These are phyloP conservation scores for Luehdorfia chinensis DNA, from an alignment of 1,140 invertebrate species.

Conservation along the genomic window DNA sequence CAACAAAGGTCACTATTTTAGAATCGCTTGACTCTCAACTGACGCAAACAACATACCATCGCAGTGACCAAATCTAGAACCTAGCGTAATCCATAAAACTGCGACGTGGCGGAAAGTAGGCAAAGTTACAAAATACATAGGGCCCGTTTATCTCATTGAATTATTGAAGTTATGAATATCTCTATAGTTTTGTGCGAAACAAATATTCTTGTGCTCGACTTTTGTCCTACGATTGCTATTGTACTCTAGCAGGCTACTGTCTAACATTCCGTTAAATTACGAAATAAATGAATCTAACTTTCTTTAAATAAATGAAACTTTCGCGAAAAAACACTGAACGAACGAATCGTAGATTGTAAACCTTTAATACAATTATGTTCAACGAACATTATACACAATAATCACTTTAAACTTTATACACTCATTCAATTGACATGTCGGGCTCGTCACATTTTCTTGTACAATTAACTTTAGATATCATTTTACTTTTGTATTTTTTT, in stretches of 20 bases:
- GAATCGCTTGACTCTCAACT: not conserved
- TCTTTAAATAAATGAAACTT: not conserved
- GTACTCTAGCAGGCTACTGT: conserved; percentile 64
- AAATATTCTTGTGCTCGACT: conserved; percentile 22
- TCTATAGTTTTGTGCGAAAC: conserved; percentile 20
- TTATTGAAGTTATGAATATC: too few species aligned
- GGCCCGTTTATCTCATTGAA: conserved; percentile 13
- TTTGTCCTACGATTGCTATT: conserved; percentile 44
- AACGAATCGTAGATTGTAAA: not conserved
- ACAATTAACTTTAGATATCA: conserved; percentile 59
- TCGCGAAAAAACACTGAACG: not conserved
- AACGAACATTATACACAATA: conserved; percentile 48
- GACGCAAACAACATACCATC: not conserved
- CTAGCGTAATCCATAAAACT: conserved; percentile 16
- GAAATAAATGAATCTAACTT: not conserved
- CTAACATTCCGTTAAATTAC: conserved; percentile 20
- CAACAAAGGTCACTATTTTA: not conserved
- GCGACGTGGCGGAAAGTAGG: not conserved
- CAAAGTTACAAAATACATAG: conserved; percentile 6
- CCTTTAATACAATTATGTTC: not conserved
- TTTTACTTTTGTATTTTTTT: conserved; percentile 36
- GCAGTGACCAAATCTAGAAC: not conserved
- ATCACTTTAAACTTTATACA: conserved; percentile 52
- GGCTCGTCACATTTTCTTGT: conserved; percentile 60
- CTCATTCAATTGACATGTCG: conserved; percentile 71